phyloP scores from a whole-genome alignment of 2,113 vertebrate species.

The Nerophis lumbriciformis region DNA sequence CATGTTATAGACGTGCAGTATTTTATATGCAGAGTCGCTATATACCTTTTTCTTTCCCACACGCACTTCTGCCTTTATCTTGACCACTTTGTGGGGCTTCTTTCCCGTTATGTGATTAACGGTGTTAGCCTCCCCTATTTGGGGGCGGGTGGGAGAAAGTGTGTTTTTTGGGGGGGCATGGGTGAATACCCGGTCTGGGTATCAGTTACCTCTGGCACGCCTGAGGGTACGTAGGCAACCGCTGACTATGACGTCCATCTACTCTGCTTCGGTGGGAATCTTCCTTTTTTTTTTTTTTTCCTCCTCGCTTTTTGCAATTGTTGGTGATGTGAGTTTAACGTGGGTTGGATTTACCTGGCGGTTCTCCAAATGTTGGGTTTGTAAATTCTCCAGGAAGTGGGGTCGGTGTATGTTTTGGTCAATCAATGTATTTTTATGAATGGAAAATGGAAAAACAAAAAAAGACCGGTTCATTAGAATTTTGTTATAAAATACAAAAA shows the following conservation, averaged over 20 bases:
- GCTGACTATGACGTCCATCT: slow-evolving; percentile 50
- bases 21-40: background rate
- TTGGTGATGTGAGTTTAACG: background rate
- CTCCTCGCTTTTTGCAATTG: slow-evolving; percentile 23
- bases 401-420: too few relatives aligned
- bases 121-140: slow-evolving; percentile 38
- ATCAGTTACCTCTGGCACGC: slow-evolving; percentile 62
- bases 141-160: slow-evolving; percentile 41
- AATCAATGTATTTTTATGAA: too few relatives aligned
- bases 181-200: slow-evolving; percentile 42
- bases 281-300: slow-evolving; percentile 20
- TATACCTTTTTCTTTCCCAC: slow-evolving; percentile 10
- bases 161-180: slow-evolving; percentile 45
- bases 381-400: too few relatives aligned
- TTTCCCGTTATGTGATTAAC: slow-evolving; percentile 40
- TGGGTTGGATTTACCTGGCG: too few relatives aligned
- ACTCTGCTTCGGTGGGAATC: slow-evolving; percentile 46
- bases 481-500: too few relatives aligned
- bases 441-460: too few relatives aligned
- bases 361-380: too few relatives aligned
- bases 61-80: slow-evolving; percentile 28
- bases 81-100: background rate
- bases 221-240: slow-evolving; percentile 48
- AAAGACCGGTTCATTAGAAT: too few relatives aligned
- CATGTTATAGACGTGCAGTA: slow-evolving; percentile 18